Evolutionary conservation across 2,113 vertebrate species (phyloP), one percentile per base, ranked within the genome.

Genomic region (Notarius lentiginosus): DNA sequence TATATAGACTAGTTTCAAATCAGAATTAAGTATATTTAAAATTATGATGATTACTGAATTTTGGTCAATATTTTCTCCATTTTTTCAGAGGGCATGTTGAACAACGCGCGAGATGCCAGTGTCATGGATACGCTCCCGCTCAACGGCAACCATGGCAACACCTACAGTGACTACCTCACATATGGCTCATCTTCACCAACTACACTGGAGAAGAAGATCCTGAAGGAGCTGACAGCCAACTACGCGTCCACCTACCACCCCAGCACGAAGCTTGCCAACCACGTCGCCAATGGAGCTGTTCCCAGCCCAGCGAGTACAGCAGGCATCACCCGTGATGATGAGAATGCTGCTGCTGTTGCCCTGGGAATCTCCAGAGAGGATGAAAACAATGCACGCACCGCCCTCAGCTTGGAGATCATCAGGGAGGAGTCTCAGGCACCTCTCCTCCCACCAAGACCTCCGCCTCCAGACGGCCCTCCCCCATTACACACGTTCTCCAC

Each of bases 61-160:
- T 24, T 24, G 17, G 5, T 17, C 55, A 77, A 27, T 17, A 0
- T 55, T 55, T 81, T 61, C 34, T 61, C 27, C 2, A 7, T 55
- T 60, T 96, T 87, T 96, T 93, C 96, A 99, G 98, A 99, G 96
- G 97, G 97, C 94, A 97, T 99, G 95, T 96, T 99, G 96, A 99
- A 99, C 97, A 99, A 99, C 95, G 97, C 97, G 91, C 97, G 98
- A 94, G 98, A 99, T 96, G 97, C 98, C 96, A 99, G 97, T 94
- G 97, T 99, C 93, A 99, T 98, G 98, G 98, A 99, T 95, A 99
- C 98, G 87, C 97, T 99, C 94, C 98, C 98, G 93, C 98, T 99
- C 92, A 99, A 99, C 94, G 98, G 98, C 95, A 99, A 98, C 97
- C 98, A 99, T 86, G 97, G 95, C 94, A 99, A 99, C 95, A 99